Percentiles rank a stretch among this genome's conserved stretches.
Conservation (phyloP, 2,113 vertebrate species). For the Halichoerus grypus region DNA sequence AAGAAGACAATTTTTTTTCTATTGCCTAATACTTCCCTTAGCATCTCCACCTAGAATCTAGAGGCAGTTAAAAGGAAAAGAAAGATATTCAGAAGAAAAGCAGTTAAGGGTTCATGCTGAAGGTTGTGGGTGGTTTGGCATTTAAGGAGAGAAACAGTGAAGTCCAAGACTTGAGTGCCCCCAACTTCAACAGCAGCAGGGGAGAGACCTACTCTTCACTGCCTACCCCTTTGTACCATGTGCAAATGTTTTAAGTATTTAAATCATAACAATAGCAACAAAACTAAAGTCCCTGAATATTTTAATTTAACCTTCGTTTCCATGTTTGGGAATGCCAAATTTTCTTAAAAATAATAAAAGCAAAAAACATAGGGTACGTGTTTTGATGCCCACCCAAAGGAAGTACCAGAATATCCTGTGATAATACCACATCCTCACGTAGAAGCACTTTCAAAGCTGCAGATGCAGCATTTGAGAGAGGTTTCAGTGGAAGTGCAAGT, state of each 20-base stretch:
- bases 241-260: background rate
- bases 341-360: constrained; percentile 10
- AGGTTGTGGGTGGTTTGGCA: background rate
- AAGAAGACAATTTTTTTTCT: background rate
- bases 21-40: background rate
- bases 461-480: background rate
- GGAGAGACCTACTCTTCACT: background rate
- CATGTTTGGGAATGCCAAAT: background rate
- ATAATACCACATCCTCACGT: background rate
- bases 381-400: background rate
- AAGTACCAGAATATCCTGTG: background rate
- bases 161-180: background rate
- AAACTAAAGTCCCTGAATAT: background rate
- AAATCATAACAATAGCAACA: background rate
- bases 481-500: background rate
- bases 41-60: background rate
- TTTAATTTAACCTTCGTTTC: background rate
- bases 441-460: background rate
- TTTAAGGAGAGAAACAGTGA: background rate
- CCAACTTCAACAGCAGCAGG: background rate
- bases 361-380: background rate
- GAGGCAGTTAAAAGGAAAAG: constrained; percentile 13
- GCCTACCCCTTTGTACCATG: background rate
- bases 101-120: background rate
- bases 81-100: background rate